Conservation (phyloP, 2,113 vertebrate species). For the Aegithalos caudatus region DNA sequence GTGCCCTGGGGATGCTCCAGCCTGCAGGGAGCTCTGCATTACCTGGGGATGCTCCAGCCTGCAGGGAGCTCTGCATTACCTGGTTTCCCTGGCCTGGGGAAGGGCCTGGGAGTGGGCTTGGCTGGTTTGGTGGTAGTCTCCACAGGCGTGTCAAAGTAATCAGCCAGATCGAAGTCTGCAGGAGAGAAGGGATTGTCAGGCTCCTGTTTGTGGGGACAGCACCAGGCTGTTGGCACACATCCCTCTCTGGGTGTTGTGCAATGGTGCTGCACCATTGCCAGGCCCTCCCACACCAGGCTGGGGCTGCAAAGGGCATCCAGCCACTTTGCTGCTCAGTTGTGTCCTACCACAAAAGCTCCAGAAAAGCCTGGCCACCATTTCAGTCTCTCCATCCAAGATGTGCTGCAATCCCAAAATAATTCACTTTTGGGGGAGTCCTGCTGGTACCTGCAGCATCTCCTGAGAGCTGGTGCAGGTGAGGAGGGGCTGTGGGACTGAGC, state of each 20-base stretch:
- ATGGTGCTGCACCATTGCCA: accelerated
- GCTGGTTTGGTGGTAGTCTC: constrained; percentile 50
- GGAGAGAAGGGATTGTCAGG: background rate
- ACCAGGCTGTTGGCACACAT: background rate
- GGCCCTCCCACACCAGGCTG: accelerated
- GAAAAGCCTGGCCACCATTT: background rate
- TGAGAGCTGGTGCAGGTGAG: background rate
- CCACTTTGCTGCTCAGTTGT: accelerated
- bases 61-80: background rate
- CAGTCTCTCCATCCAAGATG: background rate
- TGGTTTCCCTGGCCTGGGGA: constrained; percentile 33
- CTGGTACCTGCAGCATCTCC: background rate
- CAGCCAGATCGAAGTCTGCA: background rate
- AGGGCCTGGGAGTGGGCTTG: constrained; percentile 14
- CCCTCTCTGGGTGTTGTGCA: background rate
- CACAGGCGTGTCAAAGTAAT: constrained; percentile 27
- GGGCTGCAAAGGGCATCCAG: background rate
- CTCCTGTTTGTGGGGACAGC: accelerated
- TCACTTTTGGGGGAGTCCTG: accelerated
- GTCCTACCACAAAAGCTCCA: background rate
- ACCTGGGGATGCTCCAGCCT: constrained; percentile 7
- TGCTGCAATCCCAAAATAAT: background rate
- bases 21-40: background rate
- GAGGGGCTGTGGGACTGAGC: background rate
- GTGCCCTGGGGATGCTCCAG: background rate